Evolutionary conservation across 2,888 invertebrate genomes (phyloP).

Genomic region (Conchocele bisecta): DNA sequence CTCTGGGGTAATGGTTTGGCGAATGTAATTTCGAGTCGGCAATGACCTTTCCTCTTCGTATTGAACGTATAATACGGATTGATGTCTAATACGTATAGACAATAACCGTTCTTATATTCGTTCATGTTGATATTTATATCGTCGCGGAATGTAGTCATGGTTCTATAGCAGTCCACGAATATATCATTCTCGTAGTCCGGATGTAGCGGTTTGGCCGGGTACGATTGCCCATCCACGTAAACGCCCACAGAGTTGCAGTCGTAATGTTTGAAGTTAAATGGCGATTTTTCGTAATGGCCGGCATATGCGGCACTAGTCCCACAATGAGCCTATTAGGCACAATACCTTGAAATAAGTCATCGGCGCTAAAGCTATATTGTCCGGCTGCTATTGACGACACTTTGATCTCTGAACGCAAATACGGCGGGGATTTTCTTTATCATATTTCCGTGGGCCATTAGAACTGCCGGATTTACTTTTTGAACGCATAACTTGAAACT

Average conservation of each 20-base stretch:
- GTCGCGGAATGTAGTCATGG: not conserved
- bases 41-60: constrained; percentile 24
- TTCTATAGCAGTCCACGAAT: constrained; percentile 21
- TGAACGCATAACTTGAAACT: constrained; percentile 43
- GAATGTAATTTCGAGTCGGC: constrained; percentile 21
- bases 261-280: constrained; percentile 33
- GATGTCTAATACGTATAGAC: constrained; percentile 13
- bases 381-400: constrained; percentile 32
- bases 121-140: not conserved
- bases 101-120: constrained; percentile 14
- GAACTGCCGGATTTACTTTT: constrained; percentile 16
- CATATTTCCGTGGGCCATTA: constrained; percentile 35
- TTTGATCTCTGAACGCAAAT: constrained; percentile 28
- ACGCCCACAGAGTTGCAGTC: constrained; percentile 32
- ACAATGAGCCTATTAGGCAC: constrained; percentile 22
- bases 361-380: constrained; percentile 20
- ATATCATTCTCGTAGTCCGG: constrained; percentile 1
- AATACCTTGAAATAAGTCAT: constrained; percentile 25
- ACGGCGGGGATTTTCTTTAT: constrained; percentile 19
- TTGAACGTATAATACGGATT: constrained; percentile 11
- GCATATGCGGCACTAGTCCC: constrained; percentile 9
- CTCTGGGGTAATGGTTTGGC: constrained; percentile 20
- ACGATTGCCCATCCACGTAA: constrained; percentile 13
- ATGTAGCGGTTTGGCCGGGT: constrained; percentile 21
- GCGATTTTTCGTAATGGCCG: constrained; percentile 20